Evolutionary conservation across 2,888 invertebrate species (phyloP), one percentile per base, ranked within the genome.

Genomic region (Volucella inflata): DNA sequence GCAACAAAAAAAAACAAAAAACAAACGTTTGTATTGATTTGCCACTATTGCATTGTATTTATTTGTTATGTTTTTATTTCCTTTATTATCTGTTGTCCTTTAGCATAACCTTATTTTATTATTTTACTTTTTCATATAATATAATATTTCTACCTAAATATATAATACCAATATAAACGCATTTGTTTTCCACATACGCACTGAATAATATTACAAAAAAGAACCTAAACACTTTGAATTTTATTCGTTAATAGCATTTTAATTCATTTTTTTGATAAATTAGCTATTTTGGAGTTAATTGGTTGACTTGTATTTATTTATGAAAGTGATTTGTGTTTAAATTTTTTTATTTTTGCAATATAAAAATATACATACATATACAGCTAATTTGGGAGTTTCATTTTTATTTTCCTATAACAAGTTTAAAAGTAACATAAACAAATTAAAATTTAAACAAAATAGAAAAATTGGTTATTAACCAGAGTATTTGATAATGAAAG

Each of bases 291-390:
- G 36, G 57, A 71, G 65, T 62, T 30, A 36, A 21, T 44, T 60
- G 9, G 44, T 12, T 9, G 9, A 14, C 16, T 10, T 36, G 6
- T 40, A 17, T 21, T 44, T 53, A 67, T 11, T 2, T 51, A 21
- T 51, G 10, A 38, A n/a, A 3, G 12, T 51, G 40, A 60, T 68
- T 17, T 68, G 36, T 65, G 48, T 55, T 53, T 48, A 1, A n/a
- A n/a, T 50, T 55, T 60, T 21, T 50, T 16, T 21, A 40, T 50
- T 38, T 44, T 40, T 65, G 80, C 74, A 74, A 74, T 80, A 80
- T 80, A 80, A 80, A 74, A 80, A 80, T 80, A 74, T 83, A 79
- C 79, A 84, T 75, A 64, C 51, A 72, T 65, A 57, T 80, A 75
- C 53, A 84, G 83, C 83, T 78, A 57, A 53, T 65, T 67, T 75